Percentiles rank a stretch among this genome's conserved stretches.
phyloP scores from a whole-genome alignment of 2,888 invertebrate species.

The Conomelus anceps region DNA sequence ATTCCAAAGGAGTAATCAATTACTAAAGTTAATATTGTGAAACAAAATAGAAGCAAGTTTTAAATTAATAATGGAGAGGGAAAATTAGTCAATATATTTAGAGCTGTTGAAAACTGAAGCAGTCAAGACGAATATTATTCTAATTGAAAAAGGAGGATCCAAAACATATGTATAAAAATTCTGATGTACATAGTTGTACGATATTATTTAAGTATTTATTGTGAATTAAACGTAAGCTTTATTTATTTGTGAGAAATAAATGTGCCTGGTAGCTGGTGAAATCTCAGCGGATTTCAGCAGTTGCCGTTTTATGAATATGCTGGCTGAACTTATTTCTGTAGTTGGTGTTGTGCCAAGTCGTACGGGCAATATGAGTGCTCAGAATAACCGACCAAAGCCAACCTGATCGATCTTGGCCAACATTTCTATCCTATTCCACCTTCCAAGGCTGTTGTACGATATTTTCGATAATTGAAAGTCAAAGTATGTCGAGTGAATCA shows the following conservation, averaged over 20 bases:
- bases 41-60: background rate
- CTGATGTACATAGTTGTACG: background rate
- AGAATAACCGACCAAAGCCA: background rate
- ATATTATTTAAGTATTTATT: background rate
- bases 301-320: background rate
- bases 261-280: background rate
- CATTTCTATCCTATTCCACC: background rate
- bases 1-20: background rate
- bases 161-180: background rate
- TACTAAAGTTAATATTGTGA: background rate
- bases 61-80: background rate
- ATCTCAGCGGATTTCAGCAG: background rate
- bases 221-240: background rate
- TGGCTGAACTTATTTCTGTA: background rate
- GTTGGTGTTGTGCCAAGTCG: background rate
- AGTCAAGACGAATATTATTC: background rate
- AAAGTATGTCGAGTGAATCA: background rate
- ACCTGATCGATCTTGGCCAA: background rate
- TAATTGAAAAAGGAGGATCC: background rate
- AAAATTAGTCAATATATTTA: background rate
- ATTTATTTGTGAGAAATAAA: background rate
- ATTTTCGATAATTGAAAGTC: background rate
- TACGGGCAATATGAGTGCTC: background rate
- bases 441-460: background rate
- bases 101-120: background rate